Base-by-base conservation (phyloP, 2,888 invertebrate genomes). In the Caenorhabditis afra region DNA sequence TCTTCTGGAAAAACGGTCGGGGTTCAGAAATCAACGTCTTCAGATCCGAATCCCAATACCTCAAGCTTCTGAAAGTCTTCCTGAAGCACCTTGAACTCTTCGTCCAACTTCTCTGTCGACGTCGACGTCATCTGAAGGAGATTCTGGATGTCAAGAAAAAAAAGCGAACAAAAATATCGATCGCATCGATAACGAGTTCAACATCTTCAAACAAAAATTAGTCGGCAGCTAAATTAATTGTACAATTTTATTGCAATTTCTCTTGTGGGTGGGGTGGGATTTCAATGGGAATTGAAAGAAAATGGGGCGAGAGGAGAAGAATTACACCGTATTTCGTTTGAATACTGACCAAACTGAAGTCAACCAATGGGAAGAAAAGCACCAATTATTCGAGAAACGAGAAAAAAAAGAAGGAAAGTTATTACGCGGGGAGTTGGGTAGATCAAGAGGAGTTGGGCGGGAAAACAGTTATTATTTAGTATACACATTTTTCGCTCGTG, bases 51-150 rank as follows among this genome's bases (percentile, higher is more conserved):
- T 3, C 29, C 4, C 3, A 7, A 29, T 7, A 84, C 85, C 82
- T 86, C 86, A 11, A 85, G 53, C 22, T 82, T 80, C 14, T 70
- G 71, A 65, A 85, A 80, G 23, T 86, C 85, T 22, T 76, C 70
- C 37, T 68, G 62, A 12, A 85, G 37, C 20, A 71, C 52, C 47
- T 73, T 73, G 81, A 75, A 84, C 10, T 85, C 85, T 4, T 71
- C 71, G 11, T 75, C 67, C 37, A 85, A 47, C 14, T 67, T 75
- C 35, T 78, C 74, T 14, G 61, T 52, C 23, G 23, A 5, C 22
- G 12, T 2, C 11, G 39, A 12, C 14, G 45, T 57, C 68, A 67
- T 76, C 67, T 67, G 58, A 14, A 68, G 3, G 3, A 5, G 29
- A 29, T 29, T 29, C 29, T 29, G 29, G 4, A 29, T 29, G n/a